Percentiles rank a stretch among this genome's conserved stretches.
These are phyloP conservation scores for Thymallus thymallus DNA, from an alignment of 2,113 vertebrate species.

Conservation along the genomic window DNA sequence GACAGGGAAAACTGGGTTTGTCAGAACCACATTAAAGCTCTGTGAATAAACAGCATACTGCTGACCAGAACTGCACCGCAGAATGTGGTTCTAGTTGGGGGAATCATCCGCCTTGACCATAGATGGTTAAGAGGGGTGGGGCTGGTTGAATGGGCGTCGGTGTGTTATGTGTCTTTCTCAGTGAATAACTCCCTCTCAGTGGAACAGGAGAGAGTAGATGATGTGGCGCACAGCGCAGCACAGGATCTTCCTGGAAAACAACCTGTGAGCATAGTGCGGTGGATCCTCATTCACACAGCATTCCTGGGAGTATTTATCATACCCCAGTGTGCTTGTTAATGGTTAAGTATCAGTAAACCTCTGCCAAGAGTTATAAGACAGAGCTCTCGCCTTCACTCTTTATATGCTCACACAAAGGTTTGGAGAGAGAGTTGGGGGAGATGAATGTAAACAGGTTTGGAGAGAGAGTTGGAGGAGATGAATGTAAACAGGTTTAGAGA, in stretches of 20 bases:
- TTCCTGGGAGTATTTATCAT: slow-evolving; percentile 60
- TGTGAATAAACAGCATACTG: slow-evolving; percentile 39
- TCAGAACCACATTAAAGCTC: slow-evolving; percentile 30
- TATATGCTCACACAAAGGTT: slow-evolving; percentile 16
- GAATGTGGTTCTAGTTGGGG: slow-evolving; percentile 17
- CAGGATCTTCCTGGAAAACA: slow-evolving; percentile 2
- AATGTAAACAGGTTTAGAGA: slow-evolving; percentile 26
- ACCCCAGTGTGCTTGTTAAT: slow-evolving; percentile 51
- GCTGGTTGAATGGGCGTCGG: slow-evolving; percentile 18
- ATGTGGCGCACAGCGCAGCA: slow-evolving; percentile 51
- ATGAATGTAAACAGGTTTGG: too few species aligned
- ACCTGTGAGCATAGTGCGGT: slow-evolving; percentile 8
- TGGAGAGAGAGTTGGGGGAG: slow-evolving; percentile 29
- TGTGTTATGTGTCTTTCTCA: slow-evolving; percentile 2
- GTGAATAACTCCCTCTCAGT: slow-evolving; percentile 18
- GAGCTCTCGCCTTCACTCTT: slow-evolving; percentile 27
- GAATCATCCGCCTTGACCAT: too few species aligned
- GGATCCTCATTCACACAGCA: slow-evolving; percentile 49
- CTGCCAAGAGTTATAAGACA: slow-evolving; percentile 34
- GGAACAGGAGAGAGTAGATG: slow-evolving; percentile 33
- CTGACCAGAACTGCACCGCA: slow-evolving; percentile 15
- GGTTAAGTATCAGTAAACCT: slow-evolving; percentile 41
- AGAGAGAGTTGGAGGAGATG: slow-evolving; percentile 27
- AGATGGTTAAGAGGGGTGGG: slow-evolving; percentile 14
- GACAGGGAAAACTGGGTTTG: slow-evolving; percentile 31